These are phyloP conservation scores for Gymnorhina tibicen DNA, from an alignment of 2,113 vertebrate genomes.

Conservation along the genomic window DNA sequence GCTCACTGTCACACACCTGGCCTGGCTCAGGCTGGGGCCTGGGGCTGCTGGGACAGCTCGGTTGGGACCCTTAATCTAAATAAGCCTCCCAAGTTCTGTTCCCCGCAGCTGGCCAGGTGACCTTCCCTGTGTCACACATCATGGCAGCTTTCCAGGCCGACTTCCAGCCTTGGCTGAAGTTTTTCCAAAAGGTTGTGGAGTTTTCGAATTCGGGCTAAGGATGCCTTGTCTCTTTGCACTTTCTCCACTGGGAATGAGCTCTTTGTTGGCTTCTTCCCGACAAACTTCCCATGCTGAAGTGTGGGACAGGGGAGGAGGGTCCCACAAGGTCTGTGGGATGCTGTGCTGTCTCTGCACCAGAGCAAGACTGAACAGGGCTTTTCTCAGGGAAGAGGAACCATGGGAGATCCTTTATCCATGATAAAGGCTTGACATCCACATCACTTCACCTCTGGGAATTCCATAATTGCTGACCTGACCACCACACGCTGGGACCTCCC, in stretches of 20 bases:
- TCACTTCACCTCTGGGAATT: background rate
- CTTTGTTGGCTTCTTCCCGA: background rate
- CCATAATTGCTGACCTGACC: background rate
- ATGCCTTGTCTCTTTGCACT: background rate
- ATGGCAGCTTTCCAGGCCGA: background rate
- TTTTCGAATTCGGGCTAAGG: background rate
- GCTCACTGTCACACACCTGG: background rate
- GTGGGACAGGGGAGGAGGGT: background rate
- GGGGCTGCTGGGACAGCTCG: background rate
- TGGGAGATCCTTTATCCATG: background rate
- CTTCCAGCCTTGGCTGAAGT: background rate
- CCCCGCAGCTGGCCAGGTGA: background rate
- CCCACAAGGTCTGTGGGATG: background rate
- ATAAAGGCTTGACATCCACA: background rate
- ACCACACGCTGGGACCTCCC: accelerated
- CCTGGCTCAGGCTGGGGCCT: background rate
- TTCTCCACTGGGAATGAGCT: background rate
- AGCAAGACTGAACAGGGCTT: background rate
- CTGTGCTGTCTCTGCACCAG: background rate
- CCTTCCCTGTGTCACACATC: background rate
- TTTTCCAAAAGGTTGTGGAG: background rate
- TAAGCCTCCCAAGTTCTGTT: background rate
- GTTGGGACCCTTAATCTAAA: background rate
- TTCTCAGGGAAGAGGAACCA: background rate
- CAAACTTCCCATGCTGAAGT: accelerated